phyloP scores from a whole-genome alignment of 2,797 vertebrate genomes.

The Acridotheres tristis region DNA sequence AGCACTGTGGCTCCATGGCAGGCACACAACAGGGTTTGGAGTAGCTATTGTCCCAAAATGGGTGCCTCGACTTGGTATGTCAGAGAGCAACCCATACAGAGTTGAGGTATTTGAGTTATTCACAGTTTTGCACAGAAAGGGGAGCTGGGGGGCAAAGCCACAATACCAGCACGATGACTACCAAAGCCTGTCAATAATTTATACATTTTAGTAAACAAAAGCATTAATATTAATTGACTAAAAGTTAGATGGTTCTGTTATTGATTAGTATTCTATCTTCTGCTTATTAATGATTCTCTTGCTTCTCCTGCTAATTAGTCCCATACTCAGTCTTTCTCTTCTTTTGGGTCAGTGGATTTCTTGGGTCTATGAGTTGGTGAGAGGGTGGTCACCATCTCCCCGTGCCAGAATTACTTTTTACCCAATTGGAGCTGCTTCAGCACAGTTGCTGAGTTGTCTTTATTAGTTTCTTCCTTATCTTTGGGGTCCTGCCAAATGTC shows the following conservation, averaged over 20 bases:
- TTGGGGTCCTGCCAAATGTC: neutral
- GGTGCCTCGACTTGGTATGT: neutral
- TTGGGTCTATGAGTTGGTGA: neutral
- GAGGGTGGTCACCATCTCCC: too few species aligned
- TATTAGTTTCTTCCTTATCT: neutral
- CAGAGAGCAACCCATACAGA: neutral
- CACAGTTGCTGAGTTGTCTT: neutral
- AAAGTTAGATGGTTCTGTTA: neutral
- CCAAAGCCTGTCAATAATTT: neutral
- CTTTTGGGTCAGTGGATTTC: neutral
- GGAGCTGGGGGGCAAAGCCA: neutral
- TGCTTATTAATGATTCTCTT: neutral
- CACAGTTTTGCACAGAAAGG: neutral
- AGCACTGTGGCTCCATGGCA: rapidly evolving
- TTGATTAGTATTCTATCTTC: neutral
- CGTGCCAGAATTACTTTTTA: neutral
- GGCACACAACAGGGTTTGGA: rapidly evolving
- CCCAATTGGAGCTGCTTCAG: rapidly evolving
- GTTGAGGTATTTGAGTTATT: neutral
- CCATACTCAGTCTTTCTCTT: neutral
- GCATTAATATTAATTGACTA: neutral
- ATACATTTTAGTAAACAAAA: neutral
- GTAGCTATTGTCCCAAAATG: neutral
- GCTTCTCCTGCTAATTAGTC: neutral
- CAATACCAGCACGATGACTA: rapidly evolving